These are phyloP conservation scores for Gymnoscopelus microlampas DNA, from an alignment of 2,797 vertebrate genomes.

Conservation along the genomic window DNA sequence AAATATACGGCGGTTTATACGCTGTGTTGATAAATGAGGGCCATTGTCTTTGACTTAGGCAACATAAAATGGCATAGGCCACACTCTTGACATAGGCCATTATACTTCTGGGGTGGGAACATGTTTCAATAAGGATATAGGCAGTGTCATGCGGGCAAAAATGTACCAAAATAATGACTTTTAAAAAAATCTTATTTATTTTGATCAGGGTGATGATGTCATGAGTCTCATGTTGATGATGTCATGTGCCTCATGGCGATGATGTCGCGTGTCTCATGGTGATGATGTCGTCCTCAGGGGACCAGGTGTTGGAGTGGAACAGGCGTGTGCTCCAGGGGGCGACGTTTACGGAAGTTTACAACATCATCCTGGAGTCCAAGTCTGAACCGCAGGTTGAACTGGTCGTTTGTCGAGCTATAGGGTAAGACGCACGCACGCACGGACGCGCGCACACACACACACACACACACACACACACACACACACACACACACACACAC, in stretches of 20 bases:
- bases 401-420: conserved; percentile 91
- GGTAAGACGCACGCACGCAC: conserved; percentile 78
- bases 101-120: too few relatives aligned
- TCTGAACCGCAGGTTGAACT: conserved; percentile 95
- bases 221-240: neutral
- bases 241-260: neutral
- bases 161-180: too few relatives aligned
- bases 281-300: conserved; percentile 77
- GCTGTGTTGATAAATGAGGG: too few relatives aligned
- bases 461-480: conserved; percentile 18
- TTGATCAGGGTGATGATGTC: neutral
- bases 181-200: too few relatives aligned
- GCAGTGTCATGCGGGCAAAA: too few relatives aligned
- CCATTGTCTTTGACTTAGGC: too few relatives aligned
- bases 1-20: too few relatives aligned
- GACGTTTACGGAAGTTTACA: conserved; percentile 96
- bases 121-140: too few relatives aligned
- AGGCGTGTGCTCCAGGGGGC: conserved; percentile 93
- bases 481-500: neutral
- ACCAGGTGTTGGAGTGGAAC: conserved; percentile 98
- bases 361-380: conserved; percentile 97
- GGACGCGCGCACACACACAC: neutral
- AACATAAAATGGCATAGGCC: too few relatives aligned
- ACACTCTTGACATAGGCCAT: too few relatives aligned
- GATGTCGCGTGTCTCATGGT: neutral